Percentiles rank a stretch among this genome's conserved stretches.
phyloP scores from a whole-genome alignment of 2,888 invertebrate species.

The Lepeophtheirus nordmannii region DNA sequence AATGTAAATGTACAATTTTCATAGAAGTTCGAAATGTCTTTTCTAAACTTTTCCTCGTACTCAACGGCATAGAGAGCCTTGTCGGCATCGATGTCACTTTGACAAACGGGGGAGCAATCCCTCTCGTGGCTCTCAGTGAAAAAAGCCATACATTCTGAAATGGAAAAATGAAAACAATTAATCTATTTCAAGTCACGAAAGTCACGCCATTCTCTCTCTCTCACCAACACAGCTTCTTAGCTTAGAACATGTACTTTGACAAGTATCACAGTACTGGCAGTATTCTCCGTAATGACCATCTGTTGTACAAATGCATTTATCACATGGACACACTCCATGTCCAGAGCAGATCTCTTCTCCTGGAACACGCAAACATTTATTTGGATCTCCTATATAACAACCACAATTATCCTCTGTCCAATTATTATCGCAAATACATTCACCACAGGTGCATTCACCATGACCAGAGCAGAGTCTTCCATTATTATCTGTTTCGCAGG shows the following conservation, averaged over 20 bases:
- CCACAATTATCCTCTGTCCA: conserved; percentile 23
- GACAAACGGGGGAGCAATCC: not conserved
- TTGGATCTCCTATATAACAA: conserved; percentile 4
- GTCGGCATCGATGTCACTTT: not conserved
- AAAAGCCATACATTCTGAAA: conserved; percentile 4
- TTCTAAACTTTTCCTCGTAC: not conserved
- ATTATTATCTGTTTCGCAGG: conserved; percentile 9
- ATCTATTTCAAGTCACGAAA: not conserved
- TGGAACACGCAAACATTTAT: not conserved
- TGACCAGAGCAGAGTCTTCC: conserved; percentile 10
- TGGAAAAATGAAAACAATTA: not conserved
- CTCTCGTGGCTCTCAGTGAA: not conserved
- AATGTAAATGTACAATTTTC: not conserved
- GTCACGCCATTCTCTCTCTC: not conserved
- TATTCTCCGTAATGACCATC: conserved; percentile 6
- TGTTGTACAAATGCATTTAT: conserved; percentile 17
- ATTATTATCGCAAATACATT: conserved; percentile 15
- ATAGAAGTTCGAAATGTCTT: not conserved
- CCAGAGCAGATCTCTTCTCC: conserved; percentile 18
- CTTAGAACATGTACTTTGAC: not conserved
- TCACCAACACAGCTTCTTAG: conserved; percentile 15
- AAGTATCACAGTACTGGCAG: conserved; percentile 13
- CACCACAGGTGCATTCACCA: conserved; percentile 21
- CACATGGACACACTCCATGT: conserved; percentile 23
- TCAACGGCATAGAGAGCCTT: not conserved